phyloP scores from a whole-genome alignment of 2,113 vertebrate species.

The Dipodomys ordii region DNA sequence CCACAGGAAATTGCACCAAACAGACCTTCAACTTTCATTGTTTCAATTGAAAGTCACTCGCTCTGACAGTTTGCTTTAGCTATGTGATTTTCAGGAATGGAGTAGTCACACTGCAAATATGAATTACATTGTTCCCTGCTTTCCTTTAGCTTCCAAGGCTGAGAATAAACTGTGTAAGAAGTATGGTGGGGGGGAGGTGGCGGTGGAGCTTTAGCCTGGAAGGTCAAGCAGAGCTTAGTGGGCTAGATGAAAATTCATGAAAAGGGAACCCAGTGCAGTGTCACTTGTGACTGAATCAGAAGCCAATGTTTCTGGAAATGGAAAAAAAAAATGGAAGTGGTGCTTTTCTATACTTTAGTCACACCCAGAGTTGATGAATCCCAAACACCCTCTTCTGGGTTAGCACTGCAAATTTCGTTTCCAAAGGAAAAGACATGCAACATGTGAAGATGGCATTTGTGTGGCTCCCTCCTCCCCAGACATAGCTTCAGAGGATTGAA shows the following conservation, averaged over 20 bases:
- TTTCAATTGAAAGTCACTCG: background rate
- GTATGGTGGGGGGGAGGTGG: background rate
- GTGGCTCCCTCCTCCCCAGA: background rate
- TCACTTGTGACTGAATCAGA: conserved; percentile 14
- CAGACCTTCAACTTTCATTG: background rate
- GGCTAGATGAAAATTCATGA: background rate
- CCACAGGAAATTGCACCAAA: background rate
- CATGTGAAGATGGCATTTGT: conserved; percentile 6
- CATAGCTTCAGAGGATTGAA: conserved; percentile 46
- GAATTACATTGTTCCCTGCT: background rate
- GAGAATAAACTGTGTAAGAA: background rate
- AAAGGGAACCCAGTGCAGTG: background rate
- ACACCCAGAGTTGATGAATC: background rate
- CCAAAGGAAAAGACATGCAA: conserved; percentile 40
- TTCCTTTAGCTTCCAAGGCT: background rate
- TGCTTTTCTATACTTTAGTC: conserved; percentile 4
- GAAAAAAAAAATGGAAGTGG: background rate
- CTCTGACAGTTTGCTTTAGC: background rate
- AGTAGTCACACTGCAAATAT: background rate
- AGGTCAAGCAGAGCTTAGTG: background rate
- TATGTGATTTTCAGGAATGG: background rate
- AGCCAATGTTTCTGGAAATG: conserved; percentile 1
- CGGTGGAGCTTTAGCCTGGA: background rate
- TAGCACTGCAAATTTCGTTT: conserved; percentile 43
- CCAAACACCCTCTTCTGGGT: conserved; percentile 19